Evolutionary conservation across 2,797 vertebrate species (phyloP).

Genomic region (Argentina silus): DNA sequence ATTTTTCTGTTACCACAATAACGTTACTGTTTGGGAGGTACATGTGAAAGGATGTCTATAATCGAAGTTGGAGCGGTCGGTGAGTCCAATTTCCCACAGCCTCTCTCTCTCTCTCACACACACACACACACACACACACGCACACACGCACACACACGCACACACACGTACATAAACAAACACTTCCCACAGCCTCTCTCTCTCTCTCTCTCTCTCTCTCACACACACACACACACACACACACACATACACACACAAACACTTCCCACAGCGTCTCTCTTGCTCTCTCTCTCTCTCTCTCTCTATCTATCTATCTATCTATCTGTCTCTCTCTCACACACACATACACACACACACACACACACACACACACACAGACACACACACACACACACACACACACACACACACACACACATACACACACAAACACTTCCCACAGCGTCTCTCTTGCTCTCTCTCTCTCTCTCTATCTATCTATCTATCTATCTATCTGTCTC

Average conservation of each 20-base stretch:
- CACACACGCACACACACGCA: not conserved
- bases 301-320: conserved; percentile 37
- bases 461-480: conserved; percentile 63
- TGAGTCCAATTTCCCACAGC: not conserved
- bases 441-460: conserved; percentile 71
- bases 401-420: conserved; percentile 4
- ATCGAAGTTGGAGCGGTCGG: too few relatives aligned
- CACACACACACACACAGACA: conserved; percentile 57
- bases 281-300: conserved; percentile 71
- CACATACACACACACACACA: conserved; percentile 8
- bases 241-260: not conserved
- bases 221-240: not conserved
- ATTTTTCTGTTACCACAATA: too few relatives aligned
- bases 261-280: conserved; percentile 54
- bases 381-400: not conserved
- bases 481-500: not conserved
- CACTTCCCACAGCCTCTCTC: not conserved
- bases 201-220: too few relatives aligned
- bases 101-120: not conserved
- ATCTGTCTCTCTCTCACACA: not conserved
- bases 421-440: not conserved
- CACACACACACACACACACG: conserved; percentile 8
- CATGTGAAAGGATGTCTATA: too few relatives aligned
- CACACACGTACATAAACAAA: not conserved
- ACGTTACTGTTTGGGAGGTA: too few relatives aligned